Evolutionary conservation across 2,888 invertebrate species (phyloP), one percentile per base, ranked within the genome.

Genomic region (Phaonia tiefii): DNA sequence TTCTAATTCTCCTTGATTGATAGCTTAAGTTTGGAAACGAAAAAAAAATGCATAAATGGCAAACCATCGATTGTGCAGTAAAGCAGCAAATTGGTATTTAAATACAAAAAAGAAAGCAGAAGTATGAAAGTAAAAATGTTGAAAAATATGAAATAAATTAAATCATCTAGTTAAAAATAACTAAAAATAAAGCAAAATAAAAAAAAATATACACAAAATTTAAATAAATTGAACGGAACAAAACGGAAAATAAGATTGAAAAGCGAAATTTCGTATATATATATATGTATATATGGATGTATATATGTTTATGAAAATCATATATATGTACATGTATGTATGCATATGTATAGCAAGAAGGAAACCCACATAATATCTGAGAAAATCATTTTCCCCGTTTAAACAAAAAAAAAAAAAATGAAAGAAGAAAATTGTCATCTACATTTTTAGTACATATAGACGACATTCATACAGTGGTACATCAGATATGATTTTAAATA

Each of bases 161-260:
- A 81, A 78, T 81, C 81, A 81, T 78, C 69, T 75, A 65, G 22
- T 81, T 81, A 81, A 78, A 81, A 81, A 81, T 81, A 81, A 75
- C 81, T 65, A 51, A 69, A 71, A 11, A 17, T 65, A 51, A 69
- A 72, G 2, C 3, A 74, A 42, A 73, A 31, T 26, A 46, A 51
- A 51, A 46, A 31, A 37, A 54, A 54, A 22, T 54, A 66, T 66
- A 75, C 65, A 71, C 56, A 67, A 71, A 66, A 71, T 51, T 75
- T 25, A 42, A 75, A 69, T 5, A 70, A 69, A 65, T 65, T 69
- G 72, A 73, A 80, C 80, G 73, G 80, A 76, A 80, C 73, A 76
- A 31, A 80, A 69, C 69, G 74, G 26, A 25, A 72, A 69, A 60
- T 75, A 46, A 60, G 67, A 25, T 58, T 73, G 20, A 17, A 69